phyloP scores from a whole-genome alignment of 2,113 vertebrate genomes.

The Pachyramphus minor region DNA sequence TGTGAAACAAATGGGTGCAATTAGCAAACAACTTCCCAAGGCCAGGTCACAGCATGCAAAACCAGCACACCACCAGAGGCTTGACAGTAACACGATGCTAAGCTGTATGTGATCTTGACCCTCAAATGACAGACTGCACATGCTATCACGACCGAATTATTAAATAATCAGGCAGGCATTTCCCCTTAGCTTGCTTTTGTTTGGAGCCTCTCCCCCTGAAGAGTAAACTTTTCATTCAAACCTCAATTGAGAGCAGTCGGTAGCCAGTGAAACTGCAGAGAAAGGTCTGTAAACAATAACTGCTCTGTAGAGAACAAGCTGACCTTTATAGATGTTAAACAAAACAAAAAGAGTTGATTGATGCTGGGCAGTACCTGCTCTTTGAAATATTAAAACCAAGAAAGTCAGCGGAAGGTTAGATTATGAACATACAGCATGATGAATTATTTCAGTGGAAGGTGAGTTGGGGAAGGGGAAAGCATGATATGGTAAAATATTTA shows the following conservation, averaged over 20 bases:
- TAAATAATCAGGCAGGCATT: neutral
- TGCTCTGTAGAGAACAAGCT: constrained; percentile 43
- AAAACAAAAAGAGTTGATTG: constrained; percentile 56
- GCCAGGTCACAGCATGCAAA: neutral
- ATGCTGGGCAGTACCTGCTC: neutral
- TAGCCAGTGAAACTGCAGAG: constrained; percentile 17
- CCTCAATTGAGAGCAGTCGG: neutral
- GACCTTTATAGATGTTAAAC: constrained; percentile 53
- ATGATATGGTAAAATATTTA: neutral
- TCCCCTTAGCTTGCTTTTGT: neutral
- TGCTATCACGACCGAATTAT: neutral
- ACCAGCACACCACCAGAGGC: neutral
- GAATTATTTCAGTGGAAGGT: neutral
- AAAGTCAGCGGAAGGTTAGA: constrained; percentile 6
- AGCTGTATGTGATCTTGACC: neutral
- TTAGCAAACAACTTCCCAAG: neutral
- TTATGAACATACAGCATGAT: neutral
- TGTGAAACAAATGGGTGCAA: neutral
- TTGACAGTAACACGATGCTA: neutral
- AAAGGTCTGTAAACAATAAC: constrained; percentile 59
- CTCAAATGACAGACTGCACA: neutral
- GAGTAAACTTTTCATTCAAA: constrained; percentile 37
- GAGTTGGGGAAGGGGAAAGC: neutral
- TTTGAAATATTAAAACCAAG: constrained; percentile 12
- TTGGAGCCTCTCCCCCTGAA: neutral